Conservation (phyloP, 2,113 vertebrate species). For the Xyliphius kryptos region DNA sequence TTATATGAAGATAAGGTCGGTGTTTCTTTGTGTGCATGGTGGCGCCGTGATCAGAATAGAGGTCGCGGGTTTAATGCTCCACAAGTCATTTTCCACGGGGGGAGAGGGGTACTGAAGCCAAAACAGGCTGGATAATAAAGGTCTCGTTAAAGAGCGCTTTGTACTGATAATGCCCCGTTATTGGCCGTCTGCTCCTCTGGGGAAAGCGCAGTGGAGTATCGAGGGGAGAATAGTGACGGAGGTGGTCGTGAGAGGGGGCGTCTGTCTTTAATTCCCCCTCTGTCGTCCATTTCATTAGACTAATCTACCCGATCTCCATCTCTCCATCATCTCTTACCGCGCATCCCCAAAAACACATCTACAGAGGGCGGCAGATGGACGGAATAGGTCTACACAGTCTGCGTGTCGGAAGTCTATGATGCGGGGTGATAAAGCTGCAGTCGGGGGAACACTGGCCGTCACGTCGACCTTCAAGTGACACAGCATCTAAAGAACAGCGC, state of each 20-base stretch:
- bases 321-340: constrained; percentile 31
- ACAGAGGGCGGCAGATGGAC: constrained; percentile 1
- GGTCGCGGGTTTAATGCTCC: constrained; percentile 33
- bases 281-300: constrained; percentile 59
- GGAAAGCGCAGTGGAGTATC: constrained; percentile 36
- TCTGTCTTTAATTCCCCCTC: constrained; percentile 48
- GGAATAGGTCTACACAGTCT: constrained; percentile 17
- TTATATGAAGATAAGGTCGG: too few species aligned
- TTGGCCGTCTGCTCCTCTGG: constrained; percentile 50
- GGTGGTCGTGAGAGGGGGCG: constrained; percentile 27
- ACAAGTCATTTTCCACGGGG: constrained; percentile 35
- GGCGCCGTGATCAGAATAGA: too few species aligned
- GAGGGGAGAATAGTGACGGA: not conserved
- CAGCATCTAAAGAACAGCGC: constrained; percentile 3
- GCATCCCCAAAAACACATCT: constrained; percentile 32
- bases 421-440: constrained; percentile 21
- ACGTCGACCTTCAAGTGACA: constrained; percentile 15
- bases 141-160: constrained; percentile 57
- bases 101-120: constrained; percentile 47
- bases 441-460: not conserved
- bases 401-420: constrained; percentile 27
- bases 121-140: constrained; percentile 56
- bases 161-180: constrained; percentile 55
- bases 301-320: constrained; percentile 60
- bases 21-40: too few species aligned